Base-by-base conservation (phyloP, 2,888 invertebrate genomes). In the Drosophila prolongata region DNA sequence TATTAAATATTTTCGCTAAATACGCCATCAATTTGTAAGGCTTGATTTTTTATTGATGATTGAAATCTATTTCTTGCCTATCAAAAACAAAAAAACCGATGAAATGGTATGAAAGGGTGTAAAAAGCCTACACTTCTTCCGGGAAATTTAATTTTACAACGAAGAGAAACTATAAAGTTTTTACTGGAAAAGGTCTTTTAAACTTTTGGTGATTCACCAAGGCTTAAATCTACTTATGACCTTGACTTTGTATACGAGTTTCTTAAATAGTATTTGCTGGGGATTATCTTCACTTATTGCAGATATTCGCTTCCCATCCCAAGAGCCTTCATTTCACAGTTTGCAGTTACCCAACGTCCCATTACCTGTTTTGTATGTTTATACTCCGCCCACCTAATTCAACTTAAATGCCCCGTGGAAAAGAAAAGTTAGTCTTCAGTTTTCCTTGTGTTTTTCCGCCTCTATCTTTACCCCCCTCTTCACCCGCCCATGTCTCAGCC, bases 281-380 rank as follows among this genome's bases (percentile, higher is more conserved):
- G 1, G 8, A 34, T 61, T 43, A 11, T 59, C 16, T 14, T 10
- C 13, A 34, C n/a, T 30, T 35, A 37, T 43, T 46, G 3, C 2
- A 50, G 16, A 34, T 11, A 50, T 50, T 50, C 11, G 11, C n/a
- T 47, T 6, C 43, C 19, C 35, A 16, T 16, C 11, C 37, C 43
- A 24, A 37, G n/a, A 11, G 11, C 30, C 53, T n/a, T 14, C 5
- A 78, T 82, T 82, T 82, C 78, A 85, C 85, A 79, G 82, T 79
- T 78, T 71, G 61, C 85, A 81, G 82, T 79, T 81, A 46, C 57
- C 46, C 43, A 67, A 73, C 72, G 44, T 53, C 46, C 71, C 64
- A 54, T 64, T 64, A 70, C 55, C 61, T 64, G 68, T 6, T 53
- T 49, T 56, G 30, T 72, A 35, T 58, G 40, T 40, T 24, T 13